Percentiles rank a stretch among this genome's conserved stretches.
Evolutionary conservation across 37 sponge, comb jelly and placozoan genomes (phyloP).

Genomic region (Beroe ovata): DNA sequence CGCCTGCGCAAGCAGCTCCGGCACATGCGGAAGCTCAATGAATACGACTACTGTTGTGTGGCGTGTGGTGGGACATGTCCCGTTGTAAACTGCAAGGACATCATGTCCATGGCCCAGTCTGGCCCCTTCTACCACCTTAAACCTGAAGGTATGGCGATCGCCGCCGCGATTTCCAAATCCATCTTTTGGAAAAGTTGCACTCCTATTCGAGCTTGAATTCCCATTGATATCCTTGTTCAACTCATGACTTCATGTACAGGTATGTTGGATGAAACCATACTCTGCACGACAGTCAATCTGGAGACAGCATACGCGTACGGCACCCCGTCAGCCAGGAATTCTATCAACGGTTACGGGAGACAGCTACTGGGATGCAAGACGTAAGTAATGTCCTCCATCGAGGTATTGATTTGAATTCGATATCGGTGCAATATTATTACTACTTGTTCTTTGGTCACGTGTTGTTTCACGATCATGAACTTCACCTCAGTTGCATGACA

Average conservation of each 20-base stretch:
- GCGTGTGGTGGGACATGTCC: background rate
- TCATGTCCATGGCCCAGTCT: background rate
- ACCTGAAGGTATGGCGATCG: background rate
- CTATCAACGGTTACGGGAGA: background rate
- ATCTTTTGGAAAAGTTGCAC: no score
- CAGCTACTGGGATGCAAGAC: background rate
- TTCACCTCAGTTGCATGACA: background rate
- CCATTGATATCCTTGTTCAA: no score
- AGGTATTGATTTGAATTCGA: background rate
- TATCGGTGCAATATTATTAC: no score
- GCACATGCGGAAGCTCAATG: background rate
- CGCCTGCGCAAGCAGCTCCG: background rate
- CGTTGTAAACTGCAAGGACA: background rate
- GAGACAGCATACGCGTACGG: background rate
- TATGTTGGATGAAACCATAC: background rate
- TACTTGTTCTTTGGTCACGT: no score
- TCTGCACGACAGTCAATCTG: background rate
- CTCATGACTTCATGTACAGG: background rate
- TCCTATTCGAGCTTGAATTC: no score
- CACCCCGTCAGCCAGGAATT: background rate
- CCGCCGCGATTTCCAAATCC: no score
- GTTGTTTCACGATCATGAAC: no score
- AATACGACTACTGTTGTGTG: background rate
- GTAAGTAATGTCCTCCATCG: background rate
- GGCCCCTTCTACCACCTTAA: constrained; percentile 28